phyloP scores from a whole-genome alignment of 2,113 vertebrate genomes.

The Entelurus aequoreus region DNA sequence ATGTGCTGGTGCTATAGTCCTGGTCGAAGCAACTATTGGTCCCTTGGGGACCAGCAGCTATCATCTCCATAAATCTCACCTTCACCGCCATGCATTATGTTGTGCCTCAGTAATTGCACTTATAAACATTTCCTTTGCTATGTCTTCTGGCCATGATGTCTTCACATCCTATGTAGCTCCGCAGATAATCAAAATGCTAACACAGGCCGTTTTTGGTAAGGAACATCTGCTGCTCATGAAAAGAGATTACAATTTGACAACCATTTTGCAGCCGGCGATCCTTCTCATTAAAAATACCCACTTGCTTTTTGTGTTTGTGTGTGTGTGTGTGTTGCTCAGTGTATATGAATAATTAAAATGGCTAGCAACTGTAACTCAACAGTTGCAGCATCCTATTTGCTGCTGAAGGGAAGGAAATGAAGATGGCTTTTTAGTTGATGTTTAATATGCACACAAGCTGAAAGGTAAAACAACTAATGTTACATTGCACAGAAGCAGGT shows the following conservation, averaged over 20 bases:
- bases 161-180: conserved; percentile 2
- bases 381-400: conserved; percentile 37
- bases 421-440: conserved; percentile 29
- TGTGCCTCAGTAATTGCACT: conserved; percentile 16
- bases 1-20: conserved; percentile 21
- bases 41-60: conserved; percentile 10
- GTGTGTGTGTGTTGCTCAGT: conserved; percentile 31
- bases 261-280: conserved; percentile 30
- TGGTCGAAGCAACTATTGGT: conserved; percentile 9
- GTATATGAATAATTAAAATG: conserved; percentile 62
- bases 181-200: conserved; percentile 27
- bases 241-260: conserved; percentile 38
- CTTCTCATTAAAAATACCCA: conserved; percentile 49
- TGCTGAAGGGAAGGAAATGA: conserved; percentile 23
- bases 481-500: not conserved
- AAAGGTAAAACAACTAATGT: conserved; percentile 13
- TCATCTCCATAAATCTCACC: conserved; percentile 20
- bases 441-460: conserved; percentile 10
- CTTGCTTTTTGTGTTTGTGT: conserved; percentile 40
- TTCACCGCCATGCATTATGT: conserved; percentile 10
- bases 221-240: conserved; percentile 56
- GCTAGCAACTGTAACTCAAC: conserved; percentile 46
- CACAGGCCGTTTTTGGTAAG: conserved; percentile 28
- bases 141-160: not conserved
- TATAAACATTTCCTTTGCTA: conserved; percentile 7